A percentile compares a stretch with the other conserved stretches of the same genome.
Evolutionary conservation across 2,113 vertebrate genomes (phyloP).

Genomic region (Brienomyrus brachyistius): DNA sequence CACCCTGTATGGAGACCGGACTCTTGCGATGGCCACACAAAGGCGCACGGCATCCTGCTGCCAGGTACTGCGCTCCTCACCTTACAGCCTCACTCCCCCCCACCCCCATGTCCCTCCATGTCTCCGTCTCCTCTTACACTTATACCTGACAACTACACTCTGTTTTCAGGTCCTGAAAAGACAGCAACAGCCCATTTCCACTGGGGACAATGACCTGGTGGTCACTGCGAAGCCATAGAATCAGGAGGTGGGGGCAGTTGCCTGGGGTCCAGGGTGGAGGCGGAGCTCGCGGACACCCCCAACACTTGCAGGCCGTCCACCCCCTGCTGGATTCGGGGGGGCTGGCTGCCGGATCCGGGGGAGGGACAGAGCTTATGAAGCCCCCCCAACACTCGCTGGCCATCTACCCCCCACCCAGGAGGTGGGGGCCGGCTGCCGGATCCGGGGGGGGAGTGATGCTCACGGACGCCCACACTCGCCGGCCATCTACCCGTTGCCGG

Average conservation of each 20-base stretch:
- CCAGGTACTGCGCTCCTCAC: constrained; percentile 26
- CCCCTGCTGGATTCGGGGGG: not conserved
- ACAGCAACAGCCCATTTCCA: not conserved
- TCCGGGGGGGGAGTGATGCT: too few relatives aligned
- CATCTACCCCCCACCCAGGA: too few relatives aligned
- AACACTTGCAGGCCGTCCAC: too few relatives aligned
- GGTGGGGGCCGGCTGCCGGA: too few relatives aligned
- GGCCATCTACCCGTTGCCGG: too few relatives aligned
- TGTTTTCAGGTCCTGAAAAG: constrained; percentile 2
- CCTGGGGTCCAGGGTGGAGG: not conserved
- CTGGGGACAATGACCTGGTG: not conserved
- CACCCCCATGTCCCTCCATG: not conserved
- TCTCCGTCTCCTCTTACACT: not conserved
- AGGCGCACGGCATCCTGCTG: constrained; percentile 1
- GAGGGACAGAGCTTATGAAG: not conserved
- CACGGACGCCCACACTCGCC: too few relatives aligned
- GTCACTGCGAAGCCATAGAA: not conserved
- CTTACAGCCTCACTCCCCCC: not conserved
- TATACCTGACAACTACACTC: not conserved
- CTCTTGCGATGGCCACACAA: not conserved
- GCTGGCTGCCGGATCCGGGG: not conserved
- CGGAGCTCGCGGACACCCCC: not conserved
- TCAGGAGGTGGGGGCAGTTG: not conserved
- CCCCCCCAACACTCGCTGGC: not conserved
- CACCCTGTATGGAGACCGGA: not conserved